A percentile compares a stretch with the other conserved stretches of the same genome.
Evolutionary conservation across 2,797 vertebrate genomes (phyloP).

Genomic region (Phoebastria nigripes): DNA sequence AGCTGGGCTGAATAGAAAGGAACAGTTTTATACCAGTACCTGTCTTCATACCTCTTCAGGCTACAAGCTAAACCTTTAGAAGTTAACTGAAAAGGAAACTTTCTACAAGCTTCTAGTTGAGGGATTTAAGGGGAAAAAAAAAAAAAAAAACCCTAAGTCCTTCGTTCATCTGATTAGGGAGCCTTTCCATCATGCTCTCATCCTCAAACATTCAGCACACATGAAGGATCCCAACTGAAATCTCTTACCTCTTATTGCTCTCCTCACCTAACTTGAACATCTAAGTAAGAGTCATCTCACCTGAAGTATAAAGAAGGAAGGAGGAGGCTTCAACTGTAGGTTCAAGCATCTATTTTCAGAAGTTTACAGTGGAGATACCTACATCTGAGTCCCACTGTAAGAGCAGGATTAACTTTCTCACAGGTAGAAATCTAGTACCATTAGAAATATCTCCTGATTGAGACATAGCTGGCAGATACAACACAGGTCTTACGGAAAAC

Average conservation of each 20-base stretch:
- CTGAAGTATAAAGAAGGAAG: neutral
- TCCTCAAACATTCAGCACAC: neutral
- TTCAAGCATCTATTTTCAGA: neutral
- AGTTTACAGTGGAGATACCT: neutral
- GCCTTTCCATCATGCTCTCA: neutral
- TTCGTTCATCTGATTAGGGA: neutral
- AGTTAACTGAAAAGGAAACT: neutral
- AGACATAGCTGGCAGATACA: neutral
- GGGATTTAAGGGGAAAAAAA: neutral
- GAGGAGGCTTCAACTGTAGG: fast-evolving
- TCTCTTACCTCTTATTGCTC: neutral
- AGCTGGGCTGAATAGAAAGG: neutral
- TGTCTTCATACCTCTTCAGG: neutral
- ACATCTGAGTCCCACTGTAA: neutral
- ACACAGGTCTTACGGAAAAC: fast-evolving
- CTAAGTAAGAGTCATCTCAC: neutral
- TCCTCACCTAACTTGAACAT: neutral
- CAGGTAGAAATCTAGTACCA: neutral
- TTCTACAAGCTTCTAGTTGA: neutral
- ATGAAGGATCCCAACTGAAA: neutral
- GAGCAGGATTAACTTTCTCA: neutral
- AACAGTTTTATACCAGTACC: neutral
- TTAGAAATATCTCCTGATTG: neutral
- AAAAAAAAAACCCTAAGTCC: neutral
- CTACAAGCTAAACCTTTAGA: neutral